phyloP scores from a whole-genome alignment of 2,113 vertebrate species.

The Oceanodroma tethys region DNA sequence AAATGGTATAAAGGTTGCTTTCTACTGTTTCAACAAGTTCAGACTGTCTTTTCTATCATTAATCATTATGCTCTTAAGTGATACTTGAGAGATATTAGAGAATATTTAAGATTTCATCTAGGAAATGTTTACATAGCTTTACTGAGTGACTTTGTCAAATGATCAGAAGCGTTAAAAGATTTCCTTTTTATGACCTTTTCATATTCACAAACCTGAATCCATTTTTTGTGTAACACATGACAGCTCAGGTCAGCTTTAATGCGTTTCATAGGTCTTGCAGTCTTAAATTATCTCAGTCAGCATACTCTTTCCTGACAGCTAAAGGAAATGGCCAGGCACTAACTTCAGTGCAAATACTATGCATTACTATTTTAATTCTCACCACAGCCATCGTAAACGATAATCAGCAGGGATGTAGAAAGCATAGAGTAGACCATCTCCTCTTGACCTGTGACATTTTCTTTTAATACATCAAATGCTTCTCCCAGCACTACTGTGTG shows the following conservation, averaged over 20 bases:
- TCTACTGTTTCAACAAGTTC: neutral
- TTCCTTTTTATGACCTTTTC: neutral
- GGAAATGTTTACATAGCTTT: neutral
- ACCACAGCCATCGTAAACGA: neutral
- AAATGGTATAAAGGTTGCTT: neutral
- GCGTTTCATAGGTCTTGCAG: neutral
- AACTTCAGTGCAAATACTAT: neutral
- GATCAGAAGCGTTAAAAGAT: neutral
- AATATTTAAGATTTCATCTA: neutral
- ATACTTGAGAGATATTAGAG: neutral
- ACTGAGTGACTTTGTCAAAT: neutral
- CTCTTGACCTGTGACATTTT: constrained; percentile 19
- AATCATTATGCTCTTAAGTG: neutral
- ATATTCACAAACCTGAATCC: neutral
- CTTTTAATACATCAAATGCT: neutral
- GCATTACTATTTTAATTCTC: neutral
- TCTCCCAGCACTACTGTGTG: neutral
- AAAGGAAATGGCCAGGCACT: neutral
- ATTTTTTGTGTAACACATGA: neutral
- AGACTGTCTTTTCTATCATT: neutral
- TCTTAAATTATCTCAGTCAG: constrained; percentile 23
- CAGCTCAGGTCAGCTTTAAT: constrained; percentile 35
- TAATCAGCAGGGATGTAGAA: neutral
- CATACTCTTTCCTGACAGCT: neutral
- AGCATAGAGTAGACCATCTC: neutral